These are phyloP conservation scores for Mormoops blainvillei DNA, from an alignment of 2,113 vertebrate genomes.

Conservation along the genomic window DNA sequence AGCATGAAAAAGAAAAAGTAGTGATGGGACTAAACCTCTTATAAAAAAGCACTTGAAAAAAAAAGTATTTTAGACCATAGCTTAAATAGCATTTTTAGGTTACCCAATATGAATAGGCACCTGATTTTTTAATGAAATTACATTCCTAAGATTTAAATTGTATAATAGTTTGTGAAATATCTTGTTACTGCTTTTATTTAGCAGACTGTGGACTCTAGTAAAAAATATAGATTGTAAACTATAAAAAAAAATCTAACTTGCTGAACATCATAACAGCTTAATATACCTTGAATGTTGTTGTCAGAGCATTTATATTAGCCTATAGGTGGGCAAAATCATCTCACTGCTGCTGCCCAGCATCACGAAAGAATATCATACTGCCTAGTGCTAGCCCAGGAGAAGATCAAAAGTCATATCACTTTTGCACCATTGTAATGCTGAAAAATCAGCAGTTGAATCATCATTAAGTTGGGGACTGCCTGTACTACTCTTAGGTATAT, in stretches of 20 bases:
- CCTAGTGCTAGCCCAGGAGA: background rate
- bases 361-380: background rate
- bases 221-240: constrained; percentile 42
- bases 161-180: constrained; percentile 39
- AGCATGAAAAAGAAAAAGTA: constrained; percentile 47
- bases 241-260: background rate
- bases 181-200: constrained; percentile 55
- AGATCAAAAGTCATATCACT: background rate
- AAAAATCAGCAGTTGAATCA: background rate
- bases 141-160: constrained; percentile 44
- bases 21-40: constrained; percentile 61
- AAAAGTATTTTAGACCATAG: background rate
- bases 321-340: background rate
- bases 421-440: background rate
- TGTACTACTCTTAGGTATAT: background rate
- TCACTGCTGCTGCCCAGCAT: background rate
- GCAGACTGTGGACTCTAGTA: constrained; percentile 47
- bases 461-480: background rate
- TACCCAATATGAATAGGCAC: background rate
- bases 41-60: background rate
- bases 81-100: background rate
- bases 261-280: background rate
- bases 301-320: background rate
- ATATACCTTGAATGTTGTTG: background rate
- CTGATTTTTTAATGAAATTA: constrained; percentile 40